Conservation (phyloP, 2,113 vertebrate genomes). For the Dromiciops gliroides region DNA sequence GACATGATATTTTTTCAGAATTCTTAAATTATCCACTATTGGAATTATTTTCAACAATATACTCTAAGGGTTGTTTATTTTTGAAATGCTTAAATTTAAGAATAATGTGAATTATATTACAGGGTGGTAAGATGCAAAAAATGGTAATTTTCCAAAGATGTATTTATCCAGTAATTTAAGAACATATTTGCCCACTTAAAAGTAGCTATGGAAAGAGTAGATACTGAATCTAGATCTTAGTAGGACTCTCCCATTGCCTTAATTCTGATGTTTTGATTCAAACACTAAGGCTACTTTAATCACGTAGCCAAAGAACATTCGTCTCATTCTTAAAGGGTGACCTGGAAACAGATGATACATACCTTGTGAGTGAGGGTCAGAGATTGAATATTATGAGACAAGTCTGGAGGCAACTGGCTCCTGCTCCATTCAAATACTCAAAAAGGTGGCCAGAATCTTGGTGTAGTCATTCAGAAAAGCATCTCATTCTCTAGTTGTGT, state of each 20-base stretch:
- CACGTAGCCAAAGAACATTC: background rate
- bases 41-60: background rate
- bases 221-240: background rate
- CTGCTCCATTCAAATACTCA: background rate
- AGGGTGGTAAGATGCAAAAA: background rate
- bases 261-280: background rate
- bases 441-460: background rate
- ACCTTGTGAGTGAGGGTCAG: background rate
- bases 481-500: background rate
- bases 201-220: background rate
- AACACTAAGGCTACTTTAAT: background rate
- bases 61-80: background rate
- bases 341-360: background rate
- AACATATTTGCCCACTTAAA: too few relatives aligned
- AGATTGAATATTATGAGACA: background rate
- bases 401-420: background rate
- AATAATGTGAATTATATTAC: background rate
- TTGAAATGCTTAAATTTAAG: background rate
- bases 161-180: background rate
- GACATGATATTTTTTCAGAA: background rate
- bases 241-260: background rate
- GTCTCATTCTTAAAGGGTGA: too few relatives aligned
- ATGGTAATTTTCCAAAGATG: background rate
- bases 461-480: background rate
- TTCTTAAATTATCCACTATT: background rate